These are phyloP conservation scores for Puffinus mauretanicus DNA, from an alignment of 2,113 vertebrate genomes.

Conservation along the genomic window DNA sequence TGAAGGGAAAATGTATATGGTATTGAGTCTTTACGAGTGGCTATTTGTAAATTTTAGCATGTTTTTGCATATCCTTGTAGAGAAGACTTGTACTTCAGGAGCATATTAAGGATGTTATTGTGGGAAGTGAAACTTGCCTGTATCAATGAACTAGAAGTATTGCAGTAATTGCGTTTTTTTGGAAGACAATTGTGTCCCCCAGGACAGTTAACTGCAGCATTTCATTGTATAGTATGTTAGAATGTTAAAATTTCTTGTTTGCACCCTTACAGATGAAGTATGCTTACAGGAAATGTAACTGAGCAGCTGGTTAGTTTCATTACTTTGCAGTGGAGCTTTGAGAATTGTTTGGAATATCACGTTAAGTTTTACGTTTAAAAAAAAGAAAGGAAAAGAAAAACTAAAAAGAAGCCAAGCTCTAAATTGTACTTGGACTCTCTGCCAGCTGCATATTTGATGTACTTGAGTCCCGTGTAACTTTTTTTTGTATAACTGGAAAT, in stretches of 20 bases:
- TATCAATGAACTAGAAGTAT: not conserved
- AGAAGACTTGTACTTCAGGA: not conserved
- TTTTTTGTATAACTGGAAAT: not conserved
- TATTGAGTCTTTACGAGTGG: not conserved
- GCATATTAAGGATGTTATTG: not conserved
- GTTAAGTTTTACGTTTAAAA: not conserved
- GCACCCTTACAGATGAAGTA: not conserved
- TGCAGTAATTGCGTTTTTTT: not conserved
- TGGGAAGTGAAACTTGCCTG: not conserved
- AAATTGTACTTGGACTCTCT: not conserved
- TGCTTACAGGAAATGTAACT: not conserved
- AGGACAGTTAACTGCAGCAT: not conserved
- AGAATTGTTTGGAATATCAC: not conserved
- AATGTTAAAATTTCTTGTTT: not conserved
- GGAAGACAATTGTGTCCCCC: not conserved
- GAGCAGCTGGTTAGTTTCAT: not conserved
- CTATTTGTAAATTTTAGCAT: not conserved
- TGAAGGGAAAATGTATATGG: not conserved
- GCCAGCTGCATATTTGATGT: not conserved
- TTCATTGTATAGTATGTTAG: not conserved
- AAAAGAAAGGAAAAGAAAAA: not conserved
- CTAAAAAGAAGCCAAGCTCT: not conserved
- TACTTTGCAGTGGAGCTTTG: not conserved
- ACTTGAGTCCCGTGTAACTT: not conserved
- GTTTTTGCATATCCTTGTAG: not conserved